phyloP scores from a whole-genome alignment of 1,140 invertebrate genomes.

The Lutraria rhynchaena region DNA sequence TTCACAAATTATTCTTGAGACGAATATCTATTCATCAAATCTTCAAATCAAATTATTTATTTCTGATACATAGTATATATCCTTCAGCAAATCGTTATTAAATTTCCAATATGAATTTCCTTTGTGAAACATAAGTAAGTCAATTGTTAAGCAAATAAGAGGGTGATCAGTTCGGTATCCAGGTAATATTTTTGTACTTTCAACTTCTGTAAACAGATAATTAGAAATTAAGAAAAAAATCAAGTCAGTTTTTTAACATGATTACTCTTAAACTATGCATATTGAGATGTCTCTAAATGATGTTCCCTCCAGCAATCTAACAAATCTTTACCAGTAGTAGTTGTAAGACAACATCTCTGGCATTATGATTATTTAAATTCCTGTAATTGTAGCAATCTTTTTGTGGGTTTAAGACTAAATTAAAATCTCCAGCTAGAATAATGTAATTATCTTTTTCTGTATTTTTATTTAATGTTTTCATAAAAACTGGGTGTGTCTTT shows the following conservation, averaged over 20 bases:
- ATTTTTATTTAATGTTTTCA: not conserved
- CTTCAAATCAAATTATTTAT: slow-evolving; percentile 3
- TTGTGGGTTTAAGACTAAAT: slow-evolving; percentile 30
- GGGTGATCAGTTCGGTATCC: slow-evolving; percentile 53
- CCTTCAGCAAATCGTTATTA: slow-evolving; percentile 47
- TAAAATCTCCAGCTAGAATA: slow-evolving; percentile 35
- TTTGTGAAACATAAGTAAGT: slow-evolving; percentile 35
- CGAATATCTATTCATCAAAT: slow-evolving; percentile 15
- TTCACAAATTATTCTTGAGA: not conserved
- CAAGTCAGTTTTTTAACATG: slow-evolving; percentile 29
- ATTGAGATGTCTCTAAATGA: slow-evolving; percentile 1
- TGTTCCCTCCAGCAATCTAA: slow-evolving; percentile 39
- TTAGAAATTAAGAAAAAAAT: slow-evolving; percentile 41
- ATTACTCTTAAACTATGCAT: slow-evolving; percentile 35
- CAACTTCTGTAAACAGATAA: not conserved
- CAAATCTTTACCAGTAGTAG: slow-evolving; percentile 7
- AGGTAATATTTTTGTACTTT: not conserved
- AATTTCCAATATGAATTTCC: slow-evolving; percentile 55
- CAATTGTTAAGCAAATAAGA: slow-evolving; percentile 18
- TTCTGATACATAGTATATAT: slow-evolving; percentile 7
- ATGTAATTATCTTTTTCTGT: not conserved
- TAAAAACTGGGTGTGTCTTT: slow-evolving; percentile 32
- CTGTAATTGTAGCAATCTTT: slow-evolving; percentile 32
- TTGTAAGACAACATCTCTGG: not conserved
- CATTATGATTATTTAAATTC: slow-evolving; percentile 34